Percentiles rank a stretch among this genome's conserved stretches.
Evolutionary conservation across 2,888 invertebrate genomes (phyloP).

Genomic region (Sicus ferrugineus): DNA sequence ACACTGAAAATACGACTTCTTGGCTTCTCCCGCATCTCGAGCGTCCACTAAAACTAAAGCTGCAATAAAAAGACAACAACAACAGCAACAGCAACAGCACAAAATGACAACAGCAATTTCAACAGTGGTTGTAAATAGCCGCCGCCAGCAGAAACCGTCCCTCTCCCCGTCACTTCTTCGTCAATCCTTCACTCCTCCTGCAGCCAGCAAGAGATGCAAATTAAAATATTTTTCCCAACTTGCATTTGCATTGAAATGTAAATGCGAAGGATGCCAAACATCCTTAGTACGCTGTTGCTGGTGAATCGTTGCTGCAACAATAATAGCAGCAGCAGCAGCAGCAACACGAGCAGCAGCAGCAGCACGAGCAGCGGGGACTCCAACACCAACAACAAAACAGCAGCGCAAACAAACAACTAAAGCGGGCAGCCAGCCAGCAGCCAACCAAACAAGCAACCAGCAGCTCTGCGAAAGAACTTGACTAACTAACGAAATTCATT

Average conservation of each 20-base stretch:
- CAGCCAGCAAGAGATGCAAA: constrained; percentile 26
- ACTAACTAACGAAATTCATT: constrained; percentile 33
- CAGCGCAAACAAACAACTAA: constrained; percentile 6
- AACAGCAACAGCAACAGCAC: background rate
- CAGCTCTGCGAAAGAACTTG: constrained; percentile 20
- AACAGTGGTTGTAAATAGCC: constrained; percentile 10
- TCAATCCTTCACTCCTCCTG: background rate
- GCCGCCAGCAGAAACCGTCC: constrained; percentile 8
- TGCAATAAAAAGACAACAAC: constrained; percentile 13
- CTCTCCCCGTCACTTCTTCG: background rate
- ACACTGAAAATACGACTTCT: no score
- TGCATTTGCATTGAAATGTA: constrained; percentile 31
- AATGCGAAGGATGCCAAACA: constrained; percentile 32
- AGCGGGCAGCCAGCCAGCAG: background rate
- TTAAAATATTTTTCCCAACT: constrained; percentile 30
- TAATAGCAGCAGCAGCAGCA: constrained; percentile 8
- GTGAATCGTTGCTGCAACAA: constrained; percentile 26
- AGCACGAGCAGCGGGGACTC: background rate
- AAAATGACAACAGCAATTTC: background rate
- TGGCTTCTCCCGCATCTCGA: background rate
- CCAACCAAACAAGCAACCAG: background rate
- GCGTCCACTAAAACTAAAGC: background rate
- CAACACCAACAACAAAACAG: background rate
- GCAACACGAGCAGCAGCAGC: background rate
- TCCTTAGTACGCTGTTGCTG: constrained; percentile 20